Percentiles rank a stretch among this genome's conserved stretches.
Conservation (phyloP, 1,140 invertebrate genomes). For the Venustaconcha ellipsiformis region DNA sequence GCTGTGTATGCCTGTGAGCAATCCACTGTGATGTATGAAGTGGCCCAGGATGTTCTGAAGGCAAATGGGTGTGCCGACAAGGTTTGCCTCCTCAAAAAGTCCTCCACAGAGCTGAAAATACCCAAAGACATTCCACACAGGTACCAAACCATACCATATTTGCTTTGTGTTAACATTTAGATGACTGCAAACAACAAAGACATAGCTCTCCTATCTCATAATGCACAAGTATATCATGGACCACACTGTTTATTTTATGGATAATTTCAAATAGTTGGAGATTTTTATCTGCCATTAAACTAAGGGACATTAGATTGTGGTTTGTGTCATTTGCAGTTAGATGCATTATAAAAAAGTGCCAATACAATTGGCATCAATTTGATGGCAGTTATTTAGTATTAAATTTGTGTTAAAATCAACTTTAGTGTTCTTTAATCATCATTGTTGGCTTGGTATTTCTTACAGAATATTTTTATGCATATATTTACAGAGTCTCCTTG, state of each 20-base stretch:
- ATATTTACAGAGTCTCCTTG: constrained; percentile 73
- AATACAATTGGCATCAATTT: background rate
- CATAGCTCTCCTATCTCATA: too few species aligned
- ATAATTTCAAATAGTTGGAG: too few species aligned
- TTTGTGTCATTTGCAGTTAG: too few species aligned
- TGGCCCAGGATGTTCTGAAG: constrained; percentile 73
- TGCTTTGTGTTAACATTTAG: too few species aligned
- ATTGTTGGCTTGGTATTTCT: background rate
- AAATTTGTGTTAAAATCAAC: background rate
- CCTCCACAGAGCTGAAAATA: constrained; percentile 72
- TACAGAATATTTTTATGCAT: background rate
- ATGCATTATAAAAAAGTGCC: background rate
- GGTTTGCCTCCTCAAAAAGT: constrained; percentile 70
- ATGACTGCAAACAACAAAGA: too few species aligned
- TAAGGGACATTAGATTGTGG: too few species aligned
- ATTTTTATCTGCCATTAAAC: too few species aligned
- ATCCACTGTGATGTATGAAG: constrained; percentile 74
- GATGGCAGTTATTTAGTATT: background rate
- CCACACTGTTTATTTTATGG: too few species aligned
- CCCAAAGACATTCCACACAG: constrained; percentile 73
- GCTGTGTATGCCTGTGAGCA: constrained; percentile 78
- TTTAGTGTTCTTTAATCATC: background rate
- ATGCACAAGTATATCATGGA: too few species aligned
- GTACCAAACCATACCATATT: constrained; percentile 42
- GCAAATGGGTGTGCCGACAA: constrained; percentile 68